phyloP scores from a whole-genome alignment of 2,888 invertebrate species.

The Agrilus biguttatus region DNA sequence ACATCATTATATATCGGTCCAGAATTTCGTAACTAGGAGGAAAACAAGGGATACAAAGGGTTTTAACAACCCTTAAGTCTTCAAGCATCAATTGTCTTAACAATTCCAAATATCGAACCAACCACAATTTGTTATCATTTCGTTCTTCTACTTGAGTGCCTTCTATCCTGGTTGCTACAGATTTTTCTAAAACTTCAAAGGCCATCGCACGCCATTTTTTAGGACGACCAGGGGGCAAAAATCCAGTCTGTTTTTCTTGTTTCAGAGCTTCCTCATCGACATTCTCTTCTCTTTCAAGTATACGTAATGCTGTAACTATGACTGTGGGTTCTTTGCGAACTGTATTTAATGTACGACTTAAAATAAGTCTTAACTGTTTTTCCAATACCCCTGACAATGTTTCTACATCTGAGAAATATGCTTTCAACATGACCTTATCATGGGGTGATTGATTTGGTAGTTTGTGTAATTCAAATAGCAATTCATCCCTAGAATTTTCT shows the following conservation, averaged over 20 bases:
- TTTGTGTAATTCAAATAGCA: slow-evolving; percentile 87
- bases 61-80: slow-evolving; percentile 82
- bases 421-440: slow-evolving; percentile 83
- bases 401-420: slow-evolving; percentile 93
- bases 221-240: slow-evolving; percentile 87
- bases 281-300: slow-evolving; percentile 94
- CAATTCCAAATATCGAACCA: slow-evolving; percentile 81
- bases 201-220: slow-evolving; percentile 82
- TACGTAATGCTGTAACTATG: slow-evolving; percentile 88
- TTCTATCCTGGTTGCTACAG: slow-evolving; percentile 75
- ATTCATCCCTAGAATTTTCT: slow-evolving; percentile 91
- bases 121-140: slow-evolving; percentile 85
- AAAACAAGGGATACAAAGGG: slow-evolving; percentile 83
- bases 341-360: slow-evolving; percentile 83
- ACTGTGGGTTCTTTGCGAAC: slow-evolving; percentile 89
- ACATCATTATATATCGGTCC: slow-evolving; percentile 82
- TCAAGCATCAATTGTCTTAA: slow-evolving; percentile 78
- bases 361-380: slow-evolving; percentile 79
- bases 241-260: slow-evolving; percentile 68
- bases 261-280: slow-evolving; percentile 75
- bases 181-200: slow-evolving; percentile 64
- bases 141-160: slow-evolving; percentile 91
- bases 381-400: slow-evolving; percentile 75
- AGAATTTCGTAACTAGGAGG: slow-evolving; percentile 91
- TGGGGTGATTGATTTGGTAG: slow-evolving; percentile 80